Conservation (phyloP, 2,888 invertebrate species). For the Drosophila kanekoi region DNA sequence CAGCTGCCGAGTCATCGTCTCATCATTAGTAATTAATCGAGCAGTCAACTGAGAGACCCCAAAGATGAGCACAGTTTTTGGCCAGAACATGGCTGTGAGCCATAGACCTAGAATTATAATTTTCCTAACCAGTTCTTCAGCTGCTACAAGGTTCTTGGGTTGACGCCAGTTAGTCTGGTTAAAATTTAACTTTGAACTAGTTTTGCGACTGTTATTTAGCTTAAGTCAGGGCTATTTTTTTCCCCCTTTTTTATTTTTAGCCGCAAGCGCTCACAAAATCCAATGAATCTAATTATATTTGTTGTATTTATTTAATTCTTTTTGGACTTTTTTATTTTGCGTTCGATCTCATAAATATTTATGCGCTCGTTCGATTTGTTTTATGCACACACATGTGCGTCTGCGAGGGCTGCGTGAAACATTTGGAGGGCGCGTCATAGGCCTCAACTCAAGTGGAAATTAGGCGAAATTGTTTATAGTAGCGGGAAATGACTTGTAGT, state of each 20-base stretch:
- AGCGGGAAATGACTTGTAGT: conserved; percentile 3
- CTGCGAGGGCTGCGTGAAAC: conserved; percentile 32
- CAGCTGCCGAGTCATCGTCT: conserved; percentile 14
- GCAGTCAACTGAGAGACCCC: conserved; percentile 10
- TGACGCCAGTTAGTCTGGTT: conserved; percentile 61
- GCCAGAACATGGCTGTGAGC: conserved; percentile 4
- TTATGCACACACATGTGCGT: conserved; percentile 58
- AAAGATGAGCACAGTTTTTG: conserved; percentile 12
- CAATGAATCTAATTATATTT: conserved; percentile 45
- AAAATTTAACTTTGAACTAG: conserved; percentile 4
- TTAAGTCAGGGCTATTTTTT: conserved; percentile 10
- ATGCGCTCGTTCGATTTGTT: conserved; percentile 51
- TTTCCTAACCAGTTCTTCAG: conserved; percentile 5
- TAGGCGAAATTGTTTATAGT: conserved; percentile 9
- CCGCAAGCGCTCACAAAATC: conserved; percentile 20
- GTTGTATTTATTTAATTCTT: conserved; percentile 41
- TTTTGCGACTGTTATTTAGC: conserved; percentile 10
- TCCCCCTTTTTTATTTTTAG: conserved; percentile 50
- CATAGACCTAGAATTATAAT: background rate
- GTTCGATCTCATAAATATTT: conserved; percentile 66
- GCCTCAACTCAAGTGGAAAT: conserved; percentile 3
- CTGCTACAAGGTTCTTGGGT: conserved; percentile 4
- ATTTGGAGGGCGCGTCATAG: background rate
- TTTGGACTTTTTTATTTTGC: conserved; percentile 16
- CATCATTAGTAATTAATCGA: conserved; percentile 42